phyloP scores from a whole-genome alignment of 2,113 vertebrate genomes.

The Dinomys branickii region DNA sequence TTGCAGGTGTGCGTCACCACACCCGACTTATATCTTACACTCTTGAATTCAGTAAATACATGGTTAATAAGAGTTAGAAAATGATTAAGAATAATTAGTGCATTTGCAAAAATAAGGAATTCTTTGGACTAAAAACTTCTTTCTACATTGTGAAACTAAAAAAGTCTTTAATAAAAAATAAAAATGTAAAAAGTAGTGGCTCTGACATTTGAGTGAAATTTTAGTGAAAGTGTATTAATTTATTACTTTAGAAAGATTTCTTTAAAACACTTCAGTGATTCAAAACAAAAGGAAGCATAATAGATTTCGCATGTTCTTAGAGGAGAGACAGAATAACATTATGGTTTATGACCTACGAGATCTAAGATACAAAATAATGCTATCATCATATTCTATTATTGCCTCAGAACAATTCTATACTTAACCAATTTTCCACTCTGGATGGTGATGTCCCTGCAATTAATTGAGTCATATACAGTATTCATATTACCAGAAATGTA shows the following conservation, averaged over 20 bases:
- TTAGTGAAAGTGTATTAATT: constrained; percentile 51
- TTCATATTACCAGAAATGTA: constrained; percentile 57
- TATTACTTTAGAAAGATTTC: constrained; percentile 49
- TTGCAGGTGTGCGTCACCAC: no score
- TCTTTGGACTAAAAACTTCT: not conserved
- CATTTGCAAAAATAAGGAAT: constrained; percentile 47
- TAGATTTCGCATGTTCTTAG: constrained; percentile 58
- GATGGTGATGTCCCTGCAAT: constrained; percentile 52
- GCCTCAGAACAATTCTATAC: constrained; percentile 41
- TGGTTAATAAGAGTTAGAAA: not conserved
- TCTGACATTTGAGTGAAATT: constrained; percentile 60
- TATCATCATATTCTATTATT: not conserved
- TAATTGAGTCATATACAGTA: constrained; percentile 61
- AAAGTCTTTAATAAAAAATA: not conserved
- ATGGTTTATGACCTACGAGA: not conserved
- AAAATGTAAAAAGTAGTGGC: constrained; percentile 16
- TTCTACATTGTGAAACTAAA: not conserved
- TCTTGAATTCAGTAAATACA: not conserved
- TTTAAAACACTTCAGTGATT: constrained; percentile 63
- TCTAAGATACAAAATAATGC: constrained; percentile 26
- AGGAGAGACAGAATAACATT: constrained; percentile 41
- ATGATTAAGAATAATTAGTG: not conserved
- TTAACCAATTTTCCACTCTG: constrained; percentile 37
- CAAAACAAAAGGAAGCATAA: constrained; percentile 60
- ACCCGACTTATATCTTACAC: not conserved